A percentile compares a stretch with the other conserved stretches of the same genome.
Conservation (phyloP, 2,888 invertebrate genomes). For the Ormyrus labotus region DNA sequence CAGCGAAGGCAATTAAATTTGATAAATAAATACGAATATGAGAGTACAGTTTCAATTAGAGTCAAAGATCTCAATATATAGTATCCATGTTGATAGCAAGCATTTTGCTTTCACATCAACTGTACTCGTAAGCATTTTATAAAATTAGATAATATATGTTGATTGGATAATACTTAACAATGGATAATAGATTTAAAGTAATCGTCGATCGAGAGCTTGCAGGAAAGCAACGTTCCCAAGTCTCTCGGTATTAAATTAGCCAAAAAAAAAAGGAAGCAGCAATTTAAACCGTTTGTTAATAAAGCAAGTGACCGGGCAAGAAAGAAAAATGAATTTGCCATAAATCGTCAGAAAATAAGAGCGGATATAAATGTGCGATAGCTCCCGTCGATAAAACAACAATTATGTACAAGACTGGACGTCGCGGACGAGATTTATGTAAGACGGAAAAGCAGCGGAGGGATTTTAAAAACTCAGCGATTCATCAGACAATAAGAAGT, state of each 20-base stretch:
- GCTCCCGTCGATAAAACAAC: constrained; percentile 1
- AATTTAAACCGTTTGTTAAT: constrained; percentile 22
- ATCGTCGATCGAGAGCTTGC: too few species aligned
- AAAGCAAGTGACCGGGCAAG: not conserved
- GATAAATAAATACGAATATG: too few species aligned
- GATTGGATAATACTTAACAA: too few species aligned
- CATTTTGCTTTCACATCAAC: too few species aligned
- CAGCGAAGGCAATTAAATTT: too few species aligned
- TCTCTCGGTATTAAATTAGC: not conserved
- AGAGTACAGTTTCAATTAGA: too few species aligned
- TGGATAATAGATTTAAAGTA: too few species aligned
- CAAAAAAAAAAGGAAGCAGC: not conserved
- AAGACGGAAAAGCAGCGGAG: constrained; percentile 33
- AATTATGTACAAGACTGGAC: constrained; percentile 29
- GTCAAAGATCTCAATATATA: too few species aligned
- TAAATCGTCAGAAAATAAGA: constrained; percentile 8
- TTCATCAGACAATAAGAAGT: constrained; percentile 35
- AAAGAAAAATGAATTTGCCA: not conserved
- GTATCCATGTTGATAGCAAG: too few species aligned
- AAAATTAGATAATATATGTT: too few species aligned
- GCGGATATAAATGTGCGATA: not conserved
- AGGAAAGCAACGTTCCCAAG: too few species aligned
- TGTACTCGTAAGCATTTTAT: too few species aligned
- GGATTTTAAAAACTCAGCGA: constrained; percentile 47
- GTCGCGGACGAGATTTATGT: constrained; percentile 42